These are phyloP conservation scores for Eudiplozoon nipponicum DNA, from an alignment of 2,888 invertebrate genomes.

Conservation along the genomic window DNA sequence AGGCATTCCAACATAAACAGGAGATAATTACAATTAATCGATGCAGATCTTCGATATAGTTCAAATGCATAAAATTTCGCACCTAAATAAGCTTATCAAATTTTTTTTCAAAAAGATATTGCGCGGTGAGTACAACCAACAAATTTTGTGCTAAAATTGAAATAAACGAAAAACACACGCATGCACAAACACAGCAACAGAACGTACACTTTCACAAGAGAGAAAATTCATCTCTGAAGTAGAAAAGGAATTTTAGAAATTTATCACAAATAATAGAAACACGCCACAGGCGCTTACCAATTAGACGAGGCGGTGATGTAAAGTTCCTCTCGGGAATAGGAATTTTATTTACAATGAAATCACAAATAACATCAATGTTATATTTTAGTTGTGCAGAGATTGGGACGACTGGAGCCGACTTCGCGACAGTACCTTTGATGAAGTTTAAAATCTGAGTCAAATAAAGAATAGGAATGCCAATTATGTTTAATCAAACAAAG, in stretches of 20 bases:
- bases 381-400: slow-evolving; percentile 96
- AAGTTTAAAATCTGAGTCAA: slow-evolving; percentile 13
- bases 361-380: slow-evolving; percentile 89
- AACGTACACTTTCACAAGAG: neutral
- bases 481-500: neutral
- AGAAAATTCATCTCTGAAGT: neutral
- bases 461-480: neutral
- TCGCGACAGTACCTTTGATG: slow-evolving; percentile 53
- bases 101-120: too few species aligned
- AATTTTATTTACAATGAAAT: slow-evolving; percentile 87
- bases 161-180: too few species aligned
- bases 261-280: too few species aligned
- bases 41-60: too few species aligned
- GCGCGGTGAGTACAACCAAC: too few species aligned
- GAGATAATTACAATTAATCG: too few species aligned
- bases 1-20: too few species aligned
- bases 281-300: too few species aligned
- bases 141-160: too few species aligned
- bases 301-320: slow-evolving; percentile 62
- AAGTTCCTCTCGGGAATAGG: slow-evolving; percentile 81
- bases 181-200: too few species aligned
- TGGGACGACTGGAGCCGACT: slow-evolving; percentile 84
- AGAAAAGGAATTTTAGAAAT: neutral
- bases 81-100: too few species aligned
- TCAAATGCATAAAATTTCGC: too few species aligned